Base-by-base conservation (phyloP, 2,113 vertebrate species). In the Scalopus aquaticus region DNA sequence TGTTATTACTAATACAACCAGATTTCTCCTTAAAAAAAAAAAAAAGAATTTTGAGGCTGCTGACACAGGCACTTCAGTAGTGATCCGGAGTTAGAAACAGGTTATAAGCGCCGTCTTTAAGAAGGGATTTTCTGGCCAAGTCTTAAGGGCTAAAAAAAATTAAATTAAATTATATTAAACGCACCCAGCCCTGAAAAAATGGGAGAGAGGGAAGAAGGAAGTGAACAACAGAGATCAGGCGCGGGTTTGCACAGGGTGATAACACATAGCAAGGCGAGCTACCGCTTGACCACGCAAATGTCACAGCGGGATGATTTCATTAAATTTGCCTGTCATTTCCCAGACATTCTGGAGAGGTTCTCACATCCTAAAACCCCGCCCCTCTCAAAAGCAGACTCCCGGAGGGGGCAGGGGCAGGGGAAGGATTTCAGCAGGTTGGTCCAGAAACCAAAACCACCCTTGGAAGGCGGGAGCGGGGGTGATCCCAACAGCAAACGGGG, bases 1-100 rank as follows among this genome's bases (percentile, higher is more conserved):
- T 60, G 87, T 84, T 49, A 77, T 74, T 80, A 96, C 72, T 88
- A 87, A 93, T 39, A 46, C 30, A 73, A 64, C 11, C 85, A 76
- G 69, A 81, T 76, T 42, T 54, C 73, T 72, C 77, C 54, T 77
- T 22, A 54, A 56, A 67, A n/a, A 76, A 20, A 67, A 54, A 56
- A 67, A n/a, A 76, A 20, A 67, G 37, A 54, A 0, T 28, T 37
- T 28, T 54, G 8, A 85, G 26, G 69, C 49, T 67, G 24, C 58
- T 51, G 60, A 67, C 56, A 60, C 9, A n/a, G 7, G 24, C 30
- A 9, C 20, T 35, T 51, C 35, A 17, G 70, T 54, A 42, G 65
- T 72, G 20, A 58, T n/a, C 24, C 32, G 19, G 69, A 81, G 70
- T 74, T 72, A 46, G 46, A 64, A 76, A 67, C 58, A 72, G 44